Base-by-base conservation (phyloP, 2,113 vertebrate genomes). In the Pseudopodoces humilis region DNA sequence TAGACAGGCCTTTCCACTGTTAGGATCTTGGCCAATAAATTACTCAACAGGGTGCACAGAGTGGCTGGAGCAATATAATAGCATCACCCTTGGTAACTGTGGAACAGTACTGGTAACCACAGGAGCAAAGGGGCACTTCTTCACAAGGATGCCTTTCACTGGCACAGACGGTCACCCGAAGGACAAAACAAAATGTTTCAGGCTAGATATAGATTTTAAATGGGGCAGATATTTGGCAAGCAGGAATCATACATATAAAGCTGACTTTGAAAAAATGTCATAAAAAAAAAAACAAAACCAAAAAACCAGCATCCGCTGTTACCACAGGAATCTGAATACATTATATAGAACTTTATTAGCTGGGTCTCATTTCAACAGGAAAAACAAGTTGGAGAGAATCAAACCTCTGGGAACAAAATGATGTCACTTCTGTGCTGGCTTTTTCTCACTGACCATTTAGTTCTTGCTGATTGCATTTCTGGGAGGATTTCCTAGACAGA, bases 81-180 rank as follows among this genome's bases (percentile, higher is more conserved):
- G 94, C 94, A 96, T 97, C 92, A 94, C 83, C 96, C 97, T 96
- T 98, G 94, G 97, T 97, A 97, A 96, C 96, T 94, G 88, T 95
- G 92, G 94, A 96, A 69, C 92, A 95, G 94, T 96, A 93, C 65
- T 97, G 95, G 96, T 92, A 97, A 97, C 95, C 88, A 89, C 93
- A 95, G 95, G 97, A 97, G 95, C 97, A 97, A 97, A 97, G 86
- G 97, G 95, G 93, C 96, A 97, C 60, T 79, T 95, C 91, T 95
- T 88, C 86, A 98, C 98, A 98, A 98, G 94, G 85, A 90, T 80
- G 96, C 53, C 98, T 97, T 98, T 98, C 97, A 98, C 35, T 96
- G 96, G 87, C 4, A 30, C 97, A 98, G 98, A 98, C 97, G 93
- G 98, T 98, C 98, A 98, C 97, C 72, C 87, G 96, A 92, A 98